Base-by-base conservation (phyloP, 2,797 vertebrate genomes). In the Clamator glandarius region DNA sequence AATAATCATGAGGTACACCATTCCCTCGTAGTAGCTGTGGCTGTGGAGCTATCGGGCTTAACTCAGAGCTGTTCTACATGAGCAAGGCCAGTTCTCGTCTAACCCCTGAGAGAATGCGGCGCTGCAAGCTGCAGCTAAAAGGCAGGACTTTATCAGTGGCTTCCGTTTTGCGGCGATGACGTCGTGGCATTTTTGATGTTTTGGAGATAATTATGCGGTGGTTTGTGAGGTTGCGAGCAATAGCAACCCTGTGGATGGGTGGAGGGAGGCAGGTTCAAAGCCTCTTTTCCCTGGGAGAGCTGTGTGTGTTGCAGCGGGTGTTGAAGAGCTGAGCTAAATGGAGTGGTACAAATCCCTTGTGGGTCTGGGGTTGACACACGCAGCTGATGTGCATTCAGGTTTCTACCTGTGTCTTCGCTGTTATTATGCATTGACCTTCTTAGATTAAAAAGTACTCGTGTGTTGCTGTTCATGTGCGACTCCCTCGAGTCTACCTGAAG, bases 301-400 rank as follows among this genome's bases (percentile, higher is more conserved):
- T 0, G 3, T 4, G 4, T 11, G 13, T 29, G 41, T 2, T 25
- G 31, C 55, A 46, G 24, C 33, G 26, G 51, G 28, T 6, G 31
- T 8, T 8, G 25, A 16, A 11, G 31, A 9, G 44, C 19, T 36
- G 35, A 44, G 51, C 24, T 5, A 35, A 17, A 41, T 0, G 25
- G 26, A 36, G 33, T 31, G 35, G 16, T 21, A n/a, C 36, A 33
- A 11, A 28, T 9, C 29, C 73, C 11, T 0, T 10, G 64, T 11
- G 46, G 18, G 15, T 8, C 31, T 0, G 12, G 39, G 4, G 3
- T 3, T 42, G 8, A 0, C n/a, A 67, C 57, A 4, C 12, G 2
- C 15, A 44, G 36, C 55, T 23, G 41, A 25, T 44, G 46, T 62
- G 62, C 8, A 0, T 13, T 54, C 19, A 2, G 36, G 41, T 26